Base-by-base conservation (phyloP, 35 echinoderm and acorn worm species). In the Chiridota heheva region DNA sequence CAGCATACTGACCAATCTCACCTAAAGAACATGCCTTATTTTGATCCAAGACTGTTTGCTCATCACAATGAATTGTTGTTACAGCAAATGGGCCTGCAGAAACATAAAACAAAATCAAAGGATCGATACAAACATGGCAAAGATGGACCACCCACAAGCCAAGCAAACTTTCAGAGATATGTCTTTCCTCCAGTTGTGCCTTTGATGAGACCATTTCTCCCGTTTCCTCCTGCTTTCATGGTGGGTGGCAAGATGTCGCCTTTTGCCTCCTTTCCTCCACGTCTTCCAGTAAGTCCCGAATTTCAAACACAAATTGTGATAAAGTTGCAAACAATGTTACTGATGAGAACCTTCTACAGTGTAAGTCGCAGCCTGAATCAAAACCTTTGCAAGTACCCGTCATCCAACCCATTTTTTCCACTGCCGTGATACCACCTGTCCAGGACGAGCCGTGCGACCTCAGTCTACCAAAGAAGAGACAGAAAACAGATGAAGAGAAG, bases 401-500 rank as follows among this genome's bases (percentile, higher is more conserved):
- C 7, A 78, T 78, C 40, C 55, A 78, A 57, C 75, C 75, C 1
- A 35, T 33, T 38, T 37, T 37, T 22, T 37, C 12, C 4, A 1
- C 24, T 0, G 2, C 13, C 24, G 67, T 36, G 12, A n/a, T n/a
- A n/a, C 4, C 44, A 51, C 51, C 34, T 20, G 84, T 67, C 51
- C 95, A 98, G 69, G 95, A 98, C 1, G 88, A 98, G 70, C 95
- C 95, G 7, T 91, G 89, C 78, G 95, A 98, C 60, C 85, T 98
- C 16, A 98, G 95, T 34, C 83, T 98, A 46, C 95, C 95, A 0
- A 98, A 98, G 69, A 98, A 91, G 51, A 61, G 85, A 30, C 70
- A 84, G 55, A 24, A 17, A 65, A 57, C 30, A 5, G 59, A 69
- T 24, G 67, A 40, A 17, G 44, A 40, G 24, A 40, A 27, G 41